Percentiles rank a stretch among this genome's conserved stretches.
phyloP scores from a whole-genome alignment of 2,797 vertebrate genomes.

The Syngnathus acus region DNA sequence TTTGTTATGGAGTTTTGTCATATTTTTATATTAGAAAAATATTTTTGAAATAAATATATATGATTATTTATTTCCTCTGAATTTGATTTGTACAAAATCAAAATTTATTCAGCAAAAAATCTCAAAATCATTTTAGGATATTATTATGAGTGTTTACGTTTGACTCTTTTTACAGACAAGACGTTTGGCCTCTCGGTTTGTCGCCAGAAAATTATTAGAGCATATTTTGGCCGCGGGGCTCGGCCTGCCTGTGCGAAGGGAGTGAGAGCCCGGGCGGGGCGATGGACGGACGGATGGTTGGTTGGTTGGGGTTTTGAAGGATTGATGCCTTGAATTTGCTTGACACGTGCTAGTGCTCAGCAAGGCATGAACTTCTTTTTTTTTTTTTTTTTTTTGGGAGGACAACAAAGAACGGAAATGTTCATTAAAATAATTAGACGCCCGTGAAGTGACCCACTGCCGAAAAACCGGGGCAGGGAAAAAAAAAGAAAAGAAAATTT shows the following conservation, averaged over 20 bases:
- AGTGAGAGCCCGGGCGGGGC: conserved; percentile 27
- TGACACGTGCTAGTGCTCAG: conserved; percentile 72
- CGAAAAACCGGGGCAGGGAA: background rate
- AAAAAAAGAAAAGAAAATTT: background rate
- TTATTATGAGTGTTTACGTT: background rate
- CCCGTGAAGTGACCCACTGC: conserved; percentile 81
- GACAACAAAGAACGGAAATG: conserved; percentile 57
- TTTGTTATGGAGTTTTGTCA: background rate
- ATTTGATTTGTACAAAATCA: background rate
- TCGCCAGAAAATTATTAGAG: conserved; percentile 86
- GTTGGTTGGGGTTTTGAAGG: conserved; percentile 69
- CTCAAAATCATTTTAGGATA: background rate
- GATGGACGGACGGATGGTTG: conserved; percentile 38
- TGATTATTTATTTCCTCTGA: background rate
- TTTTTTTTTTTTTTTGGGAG: background rate
- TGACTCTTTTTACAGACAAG: background rate
- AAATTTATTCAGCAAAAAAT: too few species aligned
- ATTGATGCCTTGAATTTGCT: conserved; percentile 73
- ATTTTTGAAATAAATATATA: background rate
- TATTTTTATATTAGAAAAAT: background rate
- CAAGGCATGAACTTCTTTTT: conserved; percentile 61
- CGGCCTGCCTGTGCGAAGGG: conserved; percentile 22
- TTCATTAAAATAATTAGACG: conserved; percentile 99
- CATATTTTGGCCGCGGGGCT: conserved; percentile 79
- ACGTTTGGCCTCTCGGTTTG: conserved; percentile 67